A percentile compares a stretch with the other conserved stretches of the same genome.
phyloP scores from a whole-genome alignment of 2,113 vertebrate species.

The Labrus mixtus region DNA sequence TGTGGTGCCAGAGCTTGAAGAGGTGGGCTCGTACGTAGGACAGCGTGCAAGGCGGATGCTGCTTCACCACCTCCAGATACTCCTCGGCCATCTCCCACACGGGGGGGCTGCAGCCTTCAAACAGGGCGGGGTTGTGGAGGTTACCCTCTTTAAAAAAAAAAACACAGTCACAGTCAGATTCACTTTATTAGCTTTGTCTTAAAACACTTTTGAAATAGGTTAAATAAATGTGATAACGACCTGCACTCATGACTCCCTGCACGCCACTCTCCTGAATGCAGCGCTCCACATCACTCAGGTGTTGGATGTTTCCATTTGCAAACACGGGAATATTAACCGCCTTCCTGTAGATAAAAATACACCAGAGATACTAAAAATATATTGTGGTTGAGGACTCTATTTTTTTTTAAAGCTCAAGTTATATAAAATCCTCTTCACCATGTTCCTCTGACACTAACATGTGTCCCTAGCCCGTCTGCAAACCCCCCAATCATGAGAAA shows the following conservation, averaged over 20 bases:
- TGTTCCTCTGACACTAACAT: too few species aligned
- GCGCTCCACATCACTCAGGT: slow-evolving; percentile 91
- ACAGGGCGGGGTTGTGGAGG: slow-evolving; percentile 96
- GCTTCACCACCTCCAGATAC: slow-evolving; percentile 91
- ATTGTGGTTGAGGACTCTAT: too few species aligned
- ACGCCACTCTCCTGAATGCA: slow-evolving; percentile 94
- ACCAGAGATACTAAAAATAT: neutral
- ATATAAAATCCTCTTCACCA: too few species aligned
- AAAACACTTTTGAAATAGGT: neutral
- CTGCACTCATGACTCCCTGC: slow-evolving; percentile 97
- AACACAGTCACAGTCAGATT: neutral
- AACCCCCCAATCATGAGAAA: too few species aligned
- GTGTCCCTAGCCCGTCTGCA: too few species aligned
- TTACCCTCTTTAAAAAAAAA: slow-evolving; percentile 88
- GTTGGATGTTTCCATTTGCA: slow-evolving; percentile 97
- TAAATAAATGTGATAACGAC: slow-evolving; percentile 66
- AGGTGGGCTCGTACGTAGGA: slow-evolving; percentile 95
- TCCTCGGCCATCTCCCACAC: slow-evolving; percentile 98
- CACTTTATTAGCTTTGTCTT: too few species aligned
- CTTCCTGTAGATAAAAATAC: slow-evolving; percentile 79
- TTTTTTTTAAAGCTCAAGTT: too few species aligned
- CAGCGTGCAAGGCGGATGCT: slow-evolving; percentile 90
- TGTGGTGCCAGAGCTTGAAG: slow-evolving; percentile 99
- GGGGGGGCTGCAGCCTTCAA: slow-evolving; percentile 91
- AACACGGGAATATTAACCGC: slow-evolving; percentile 95